Conservation (phyloP, 1,140 invertebrate genomes). For the Atta colombica region DNA sequence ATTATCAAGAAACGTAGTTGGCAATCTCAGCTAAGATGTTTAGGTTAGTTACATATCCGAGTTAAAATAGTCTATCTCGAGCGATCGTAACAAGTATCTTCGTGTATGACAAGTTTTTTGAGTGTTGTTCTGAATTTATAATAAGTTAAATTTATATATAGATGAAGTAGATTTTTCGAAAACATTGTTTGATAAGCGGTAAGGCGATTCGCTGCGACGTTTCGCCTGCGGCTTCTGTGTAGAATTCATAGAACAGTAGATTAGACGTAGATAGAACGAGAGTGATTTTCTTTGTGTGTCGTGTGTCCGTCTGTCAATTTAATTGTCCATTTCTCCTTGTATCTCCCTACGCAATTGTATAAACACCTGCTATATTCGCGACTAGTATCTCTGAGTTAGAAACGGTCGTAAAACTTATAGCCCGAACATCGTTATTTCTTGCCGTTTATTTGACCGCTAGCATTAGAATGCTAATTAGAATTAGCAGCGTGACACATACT, state of each 20-base stretch:
- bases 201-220: conserved; percentile 21
- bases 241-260: conserved; percentile 81
- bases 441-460: conserved; percentile 70
- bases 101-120: conserved; percentile 59
- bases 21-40: conserved; percentile 68
- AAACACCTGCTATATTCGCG: conserved; percentile 64
- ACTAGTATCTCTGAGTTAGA: conserved; percentile 67
- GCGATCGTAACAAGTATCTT: conserved; percentile 72
- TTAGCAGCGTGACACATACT: conserved; percentile 70
- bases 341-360: conserved; percentile 62
- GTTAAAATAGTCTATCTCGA: conserved; percentile 66
- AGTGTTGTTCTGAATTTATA: conserved; percentile 71
- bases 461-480: conserved; percentile 72
- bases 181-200: conserved; percentile 4
- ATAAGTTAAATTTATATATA: conserved; percentile 70
- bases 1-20: conserved; percentile 43
- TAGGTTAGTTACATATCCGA: conserved; percentile 76
- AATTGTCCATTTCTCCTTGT: conserved; percentile 61
- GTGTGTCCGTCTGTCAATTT: conserved; percentile 77
- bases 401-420: conserved; percentile 49
- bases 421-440: conserved; percentile 66
- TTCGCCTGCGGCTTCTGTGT: conserved; percentile 64
- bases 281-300: conserved; percentile 81
- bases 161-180: conserved; percentile 53
- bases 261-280: conserved; percentile 83